Evolutionary conservation across 2,888 invertebrate species (phyloP).

Genomic region (Tolmerus cingulatus): DNA sequence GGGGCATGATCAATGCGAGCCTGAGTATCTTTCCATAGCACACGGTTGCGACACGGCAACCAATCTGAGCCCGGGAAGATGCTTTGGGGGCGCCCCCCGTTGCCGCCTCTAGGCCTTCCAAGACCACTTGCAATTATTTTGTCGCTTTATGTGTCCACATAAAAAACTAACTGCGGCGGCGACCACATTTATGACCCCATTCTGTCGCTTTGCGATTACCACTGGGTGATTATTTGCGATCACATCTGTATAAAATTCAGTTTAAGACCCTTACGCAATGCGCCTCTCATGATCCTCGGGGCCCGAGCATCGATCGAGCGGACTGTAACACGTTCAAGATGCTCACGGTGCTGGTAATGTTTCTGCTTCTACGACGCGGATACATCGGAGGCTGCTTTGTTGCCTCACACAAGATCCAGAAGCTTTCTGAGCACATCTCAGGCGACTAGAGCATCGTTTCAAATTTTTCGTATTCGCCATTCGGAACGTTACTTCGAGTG

Average conservation of each 20-base stretch:
- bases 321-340: background rate
- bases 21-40: background rate
- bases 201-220: conserved; percentile 29
- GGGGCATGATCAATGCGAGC: conserved; percentile 34
- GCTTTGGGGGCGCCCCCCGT: background rate
- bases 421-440: conserved; percentile 34
- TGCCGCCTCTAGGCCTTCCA: background rate
- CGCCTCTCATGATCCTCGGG: conserved; percentile 7
- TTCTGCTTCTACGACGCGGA: background rate
- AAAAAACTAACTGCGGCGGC: conserved; percentile 33
- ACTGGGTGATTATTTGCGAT: conserved; percentile 41
- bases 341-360: background rate
- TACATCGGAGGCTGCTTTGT: background rate
- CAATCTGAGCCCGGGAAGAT: conserved; percentile 12
- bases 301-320: background rate
- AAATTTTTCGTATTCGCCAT: background rate
- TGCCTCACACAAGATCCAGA: background rate
- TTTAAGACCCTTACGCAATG: conserved; percentile 37
- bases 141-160: conserved; percentile 39
- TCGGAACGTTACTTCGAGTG: background rate
- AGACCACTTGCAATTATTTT: conserved; percentile 35
- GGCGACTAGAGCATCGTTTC: background rate
- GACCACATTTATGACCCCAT: conserved; percentile 37
- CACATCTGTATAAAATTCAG: conserved; percentile 41
- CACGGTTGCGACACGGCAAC: background rate